Evolutionary conservation across 2,113 vertebrate genomes (phyloP), one percentile per base, ranked within the genome.

Genomic region (Pantherophis guttatus): DNA sequence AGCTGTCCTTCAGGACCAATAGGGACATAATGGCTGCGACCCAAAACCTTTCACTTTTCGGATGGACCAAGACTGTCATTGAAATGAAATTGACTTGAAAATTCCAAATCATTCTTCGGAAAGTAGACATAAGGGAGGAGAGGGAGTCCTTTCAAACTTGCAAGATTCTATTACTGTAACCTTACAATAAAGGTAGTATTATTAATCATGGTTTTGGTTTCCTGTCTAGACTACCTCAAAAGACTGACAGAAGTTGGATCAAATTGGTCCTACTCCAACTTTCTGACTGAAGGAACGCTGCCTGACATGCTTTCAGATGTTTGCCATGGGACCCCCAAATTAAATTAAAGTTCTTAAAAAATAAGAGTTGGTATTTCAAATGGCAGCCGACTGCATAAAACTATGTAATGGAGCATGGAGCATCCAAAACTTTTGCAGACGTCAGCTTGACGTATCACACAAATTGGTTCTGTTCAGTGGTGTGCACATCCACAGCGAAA

Each of bases 81-180:
- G 94, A 96, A 95, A 94, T 91, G 33, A 93, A 94, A 15, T 39
- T 8, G 93, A 91, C 88, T 94, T 95, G 94, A 19, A 95, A 88
- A 91, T 53, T 94, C 93, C 93, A 95, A 94, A 96, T 96, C 33
- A 0, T 81, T 44, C 75, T 44, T 39, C 7, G 17, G 33, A 81
- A 21, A 39, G 33, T 44, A 81, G 33, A 81, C 7, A 39, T 39
- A 39, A 39, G 17, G 1, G 17, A 81, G 33, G 33, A 39, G 33
- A 39, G 70, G 70, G 39, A 81, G 33, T 19, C 17, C 33, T 81
- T 81, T 81, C 75, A 81, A 39, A 21, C 33, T 81, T 81, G 75
- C 17, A 81, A 81, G 33, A 21, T 81, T 81, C 75, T 81, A 8
- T 81, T 81, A 81, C 75, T 81, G 75, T 81, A 81, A 44, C 33